Base-by-base conservation (phyloP, 2,797 vertebrate genomes). In the Schizothorax lantsangensis region DNA sequence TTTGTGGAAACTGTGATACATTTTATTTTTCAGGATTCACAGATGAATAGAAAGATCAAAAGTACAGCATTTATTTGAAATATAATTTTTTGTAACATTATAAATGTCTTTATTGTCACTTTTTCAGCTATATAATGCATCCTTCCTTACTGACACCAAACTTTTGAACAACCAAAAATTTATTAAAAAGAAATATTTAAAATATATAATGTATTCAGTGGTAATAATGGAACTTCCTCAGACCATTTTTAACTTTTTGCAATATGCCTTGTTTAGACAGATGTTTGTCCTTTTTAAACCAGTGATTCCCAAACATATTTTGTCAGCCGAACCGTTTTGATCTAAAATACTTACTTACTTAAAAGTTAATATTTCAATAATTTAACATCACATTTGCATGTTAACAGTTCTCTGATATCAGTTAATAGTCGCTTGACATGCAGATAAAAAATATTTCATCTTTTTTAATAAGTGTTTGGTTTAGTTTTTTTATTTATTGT, bases 401-500 rank as follows among this genome's bases (percentile, higher is more conserved):
- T 15, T 64, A 9, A 62, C 4, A 2, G 26, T 15, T 64, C 26
- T 30, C 2, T 57, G 30, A 38, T 78, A 17, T 5, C 38, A 36
- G 38, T 43, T 19, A 52, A n/a, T 43, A 3, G 0, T 62, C 38
- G 47, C 93, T 33, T 23, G 21, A 40, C 5, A 21, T 43, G 43
- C 43, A 43, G 8, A 9, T 43, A 43, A 40, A 40, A 47, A 47
- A 47, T 47, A 9, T 3, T 64, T 30, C 5, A 14, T 64, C 45
- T 19, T 10, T 9, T 26, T 49, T 30, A 19, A 4, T 2, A 10
- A 49, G 43, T 0, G 15, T 75, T 49, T 49, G 0, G 5, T 30
- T 59, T 5, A 0, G 0, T 9, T 9, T 12, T 47, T 17, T 30
- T 8, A 47, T 47, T 4, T 9, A 17, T 15, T 45, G 6, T 0